Percentiles rank a stretch among this genome's conserved stretches.
Evolutionary conservation across 2,797 vertebrate genomes (phyloP).

Genomic region (Notolabrus celidotus): DNA sequence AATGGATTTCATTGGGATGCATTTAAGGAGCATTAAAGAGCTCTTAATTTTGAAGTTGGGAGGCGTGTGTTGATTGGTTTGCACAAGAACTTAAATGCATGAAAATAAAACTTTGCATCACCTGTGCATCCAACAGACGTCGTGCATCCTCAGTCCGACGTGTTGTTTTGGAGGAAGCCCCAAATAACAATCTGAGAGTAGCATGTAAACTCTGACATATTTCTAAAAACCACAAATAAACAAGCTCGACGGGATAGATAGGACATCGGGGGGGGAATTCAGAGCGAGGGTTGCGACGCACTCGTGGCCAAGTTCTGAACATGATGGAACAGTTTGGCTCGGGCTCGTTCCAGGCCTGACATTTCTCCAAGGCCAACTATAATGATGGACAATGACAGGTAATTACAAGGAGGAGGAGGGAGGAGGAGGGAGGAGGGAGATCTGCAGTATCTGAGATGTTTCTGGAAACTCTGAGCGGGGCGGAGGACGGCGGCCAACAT

Average conservation of each 20-base stretch:
- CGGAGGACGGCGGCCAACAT: constrained; percentile 46
- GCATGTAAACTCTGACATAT: neutral
- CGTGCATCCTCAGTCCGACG: no score
- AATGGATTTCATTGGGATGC: no score
- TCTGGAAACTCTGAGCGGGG: constrained; percentile 71
- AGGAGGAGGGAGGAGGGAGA: constrained; percentile 44
- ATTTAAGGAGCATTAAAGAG: no score
- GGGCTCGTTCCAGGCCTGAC: constrained; percentile 59
- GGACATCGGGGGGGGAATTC: constrained; percentile 13
- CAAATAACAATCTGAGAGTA: neutral
- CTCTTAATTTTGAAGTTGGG: no score
- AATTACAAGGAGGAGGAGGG: constrained; percentile 65
- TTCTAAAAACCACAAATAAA: constrained; percentile 17
- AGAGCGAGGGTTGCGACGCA: constrained; percentile 26
- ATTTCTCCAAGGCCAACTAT: constrained; percentile 65
- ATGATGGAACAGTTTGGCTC: constrained; percentile 54
- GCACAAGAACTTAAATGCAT: no score
- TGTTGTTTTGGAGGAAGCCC: neutral
- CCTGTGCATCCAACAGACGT: no score
- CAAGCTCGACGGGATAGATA: neutral
- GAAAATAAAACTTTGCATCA: no score
- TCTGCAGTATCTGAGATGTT: constrained; percentile 65
- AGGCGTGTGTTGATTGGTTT: no score
- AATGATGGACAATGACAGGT: constrained; percentile 78
- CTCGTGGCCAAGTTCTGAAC: constrained; percentile 32